Conservation (phyloP, 2,888 invertebrate genomes). For the Xanthia icteritia region DNA sequence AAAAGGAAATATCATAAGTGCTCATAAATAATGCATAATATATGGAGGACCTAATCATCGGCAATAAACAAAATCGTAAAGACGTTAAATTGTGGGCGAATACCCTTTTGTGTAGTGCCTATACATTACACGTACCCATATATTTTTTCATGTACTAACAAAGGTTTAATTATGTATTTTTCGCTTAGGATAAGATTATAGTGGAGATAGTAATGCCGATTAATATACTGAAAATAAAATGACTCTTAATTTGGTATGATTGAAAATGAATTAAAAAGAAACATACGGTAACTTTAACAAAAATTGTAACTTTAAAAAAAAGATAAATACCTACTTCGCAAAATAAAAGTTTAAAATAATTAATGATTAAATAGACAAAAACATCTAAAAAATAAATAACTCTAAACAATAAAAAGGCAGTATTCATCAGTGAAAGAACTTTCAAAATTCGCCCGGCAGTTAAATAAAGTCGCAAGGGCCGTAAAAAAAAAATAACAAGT, state of each 20-base stretch:
- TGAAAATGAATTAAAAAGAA: neutral
- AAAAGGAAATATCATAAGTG: constrained; percentile 35
- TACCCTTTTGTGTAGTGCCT: constrained; percentile 40
- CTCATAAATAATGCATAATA: constrained; percentile 59
- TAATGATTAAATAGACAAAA: neutral
- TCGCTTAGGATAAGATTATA: neutral
- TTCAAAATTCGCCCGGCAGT: constrained; percentile 43
- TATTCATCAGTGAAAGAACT: neutral
- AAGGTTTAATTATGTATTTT: neutral
- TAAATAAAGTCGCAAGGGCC: constrained; percentile 40
- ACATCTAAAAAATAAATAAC: neutral
- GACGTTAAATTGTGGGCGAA: constrained; percentile 44
- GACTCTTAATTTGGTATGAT: no score
- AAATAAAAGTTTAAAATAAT: neutral
- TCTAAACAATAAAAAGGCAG: neutral
- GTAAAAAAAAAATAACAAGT: constrained; percentile 14
- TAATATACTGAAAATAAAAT: neutral
- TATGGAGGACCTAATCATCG: constrained; percentile 52
- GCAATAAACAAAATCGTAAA: constrained; percentile 58
- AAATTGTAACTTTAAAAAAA: no score
- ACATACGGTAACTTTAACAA: neutral
- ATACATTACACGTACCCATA: constrained; percentile 8
- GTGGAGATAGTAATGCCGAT: neutral
- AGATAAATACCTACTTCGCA: neutral
- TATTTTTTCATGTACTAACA: neutral